A percentile compares a stretch with the other conserved stretches of the same genome.
phyloP scores from a whole-genome alignment of 2,797 vertebrate genomes.

The Enteromius viviparus region DNA sequence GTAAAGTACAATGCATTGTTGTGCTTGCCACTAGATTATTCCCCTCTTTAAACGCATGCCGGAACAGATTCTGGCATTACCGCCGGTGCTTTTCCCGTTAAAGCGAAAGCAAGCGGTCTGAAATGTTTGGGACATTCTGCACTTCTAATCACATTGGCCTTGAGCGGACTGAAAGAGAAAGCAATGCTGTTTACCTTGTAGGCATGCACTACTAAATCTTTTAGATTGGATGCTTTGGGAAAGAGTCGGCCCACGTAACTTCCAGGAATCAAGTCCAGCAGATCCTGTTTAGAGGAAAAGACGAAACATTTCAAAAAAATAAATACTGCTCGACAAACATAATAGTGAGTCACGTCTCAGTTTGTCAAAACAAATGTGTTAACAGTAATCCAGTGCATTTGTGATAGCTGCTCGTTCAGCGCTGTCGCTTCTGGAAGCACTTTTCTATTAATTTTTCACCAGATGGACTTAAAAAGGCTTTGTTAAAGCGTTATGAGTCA shows the following conservation, averaged over 20 bases:
- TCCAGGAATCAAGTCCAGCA: constrained; percentile 88
- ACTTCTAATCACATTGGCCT: neutral
- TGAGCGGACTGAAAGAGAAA: constrained; percentile 26
- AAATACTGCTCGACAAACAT: too few species aligned
- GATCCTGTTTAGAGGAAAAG: constrained; percentile 43
- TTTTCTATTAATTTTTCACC: neutral
- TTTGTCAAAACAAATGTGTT: neutral
- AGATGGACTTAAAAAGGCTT: neutral
- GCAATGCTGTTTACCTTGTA: constrained; percentile 84
- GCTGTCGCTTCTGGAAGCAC: neutral
- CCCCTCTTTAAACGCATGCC: constrained; percentile 31
- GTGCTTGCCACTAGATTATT: constrained; percentile 72
- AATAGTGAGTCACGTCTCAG: neutral
- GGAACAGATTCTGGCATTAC: constrained; percentile 18
- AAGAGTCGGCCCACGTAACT: constrained; percentile 88
- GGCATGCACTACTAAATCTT: constrained; percentile 91
- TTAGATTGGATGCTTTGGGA: constrained; percentile 89
- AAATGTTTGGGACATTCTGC: neutral
- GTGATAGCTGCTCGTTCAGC: neutral
- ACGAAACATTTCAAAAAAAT: neutral
- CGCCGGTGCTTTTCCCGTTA: constrained; percentile 15
- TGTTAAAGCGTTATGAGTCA: neutral
- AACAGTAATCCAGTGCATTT: neutral
- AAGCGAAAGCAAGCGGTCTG: neutral
- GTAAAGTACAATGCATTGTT: constrained; percentile 75